Base-by-base conservation (phyloP, 2,113 vertebrate species). In the Marmota flaviventris region DNA sequence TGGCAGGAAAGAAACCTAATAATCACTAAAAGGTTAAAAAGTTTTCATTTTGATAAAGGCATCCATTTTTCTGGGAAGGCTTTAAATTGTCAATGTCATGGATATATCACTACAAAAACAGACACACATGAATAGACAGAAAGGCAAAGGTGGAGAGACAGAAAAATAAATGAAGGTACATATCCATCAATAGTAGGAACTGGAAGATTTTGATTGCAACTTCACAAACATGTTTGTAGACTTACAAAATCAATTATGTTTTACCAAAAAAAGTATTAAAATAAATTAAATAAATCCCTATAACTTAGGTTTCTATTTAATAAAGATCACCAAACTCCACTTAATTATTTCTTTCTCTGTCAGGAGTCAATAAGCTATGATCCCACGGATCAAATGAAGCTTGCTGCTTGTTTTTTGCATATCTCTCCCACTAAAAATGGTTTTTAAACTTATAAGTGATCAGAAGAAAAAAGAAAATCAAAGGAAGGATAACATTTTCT, bases 251-350 rank as follows among this genome's bases (percentile, higher is more conserved):
- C 79, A 83, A 73, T 34, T 81, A 39, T 51, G 72, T 93, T 86
- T 91, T 95, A 94, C 79, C 84, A 84, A 81, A 86, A 86, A 94
- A 93, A 58, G 8, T 32, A 37, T 32, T 91, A 69, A 96, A 91
- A 83, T 81, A 82, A 61, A 85, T 78, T 51, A 89, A 39, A 86
- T 48, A 86, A 48, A 83, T 84, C 8, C 53, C 51, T 63, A 2
- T 83, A 97, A 90, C 27, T 86, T 78, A 45, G 69, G 37, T 73
- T 93, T 93, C 22, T 34, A 78, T 29, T 94, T 61, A 91, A 34
- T 90, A 27, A 94, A 65, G 42, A 70, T 18, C 39, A 84, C 42
- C 29, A 91, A 83, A 56, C 20, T 92, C n/a, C 56, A 91, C 34
- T 76, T 95, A 85, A 91, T 63, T 75, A 39, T 25, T 53, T 20